Evolutionary conservation across 2,888 invertebrate species (phyloP).

Genomic region (Oscheius sp.): DNA sequence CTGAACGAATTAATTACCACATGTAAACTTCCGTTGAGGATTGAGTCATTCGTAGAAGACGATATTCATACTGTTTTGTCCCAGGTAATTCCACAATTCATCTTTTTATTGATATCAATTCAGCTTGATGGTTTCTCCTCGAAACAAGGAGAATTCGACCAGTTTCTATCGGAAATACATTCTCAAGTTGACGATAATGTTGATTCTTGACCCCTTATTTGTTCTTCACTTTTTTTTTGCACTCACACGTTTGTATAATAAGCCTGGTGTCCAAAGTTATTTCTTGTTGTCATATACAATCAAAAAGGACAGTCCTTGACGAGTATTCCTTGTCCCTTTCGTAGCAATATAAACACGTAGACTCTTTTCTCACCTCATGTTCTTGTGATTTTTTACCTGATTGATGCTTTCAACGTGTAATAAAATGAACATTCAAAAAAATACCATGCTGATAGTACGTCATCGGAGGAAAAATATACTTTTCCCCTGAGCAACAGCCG

Average conservation of each 20-base stretch:
- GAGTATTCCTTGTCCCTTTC: no score
- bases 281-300: no score
- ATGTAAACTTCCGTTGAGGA: constrained; percentile 9
- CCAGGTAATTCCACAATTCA: not conserved
- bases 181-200: constrained; percentile 9
- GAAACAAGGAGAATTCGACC: constrained; percentile 30
- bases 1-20: constrained; percentile 10
- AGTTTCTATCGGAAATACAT: constrained; percentile 25
- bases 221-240: not conserved
- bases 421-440: no score
- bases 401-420: no score
- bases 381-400: no score
- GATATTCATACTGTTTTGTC: not conserved
- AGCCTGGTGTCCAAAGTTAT: no score
- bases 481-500: no score
- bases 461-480: no score
- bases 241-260: not conserved
- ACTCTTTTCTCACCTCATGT: no score
- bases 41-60: constrained; percentile 14
- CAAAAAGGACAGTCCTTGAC: no score
- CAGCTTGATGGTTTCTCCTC: constrained; percentile 29
- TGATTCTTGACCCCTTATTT: not conserved
- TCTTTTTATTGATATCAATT: not conserved
- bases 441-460: no score
- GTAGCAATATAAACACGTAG: no score